Evolutionary conservation across 2,113 vertebrate genomes (phyloP), one percentile per base, ranked within the genome.

Genomic region (Nymphicus hollandicus): DNA sequence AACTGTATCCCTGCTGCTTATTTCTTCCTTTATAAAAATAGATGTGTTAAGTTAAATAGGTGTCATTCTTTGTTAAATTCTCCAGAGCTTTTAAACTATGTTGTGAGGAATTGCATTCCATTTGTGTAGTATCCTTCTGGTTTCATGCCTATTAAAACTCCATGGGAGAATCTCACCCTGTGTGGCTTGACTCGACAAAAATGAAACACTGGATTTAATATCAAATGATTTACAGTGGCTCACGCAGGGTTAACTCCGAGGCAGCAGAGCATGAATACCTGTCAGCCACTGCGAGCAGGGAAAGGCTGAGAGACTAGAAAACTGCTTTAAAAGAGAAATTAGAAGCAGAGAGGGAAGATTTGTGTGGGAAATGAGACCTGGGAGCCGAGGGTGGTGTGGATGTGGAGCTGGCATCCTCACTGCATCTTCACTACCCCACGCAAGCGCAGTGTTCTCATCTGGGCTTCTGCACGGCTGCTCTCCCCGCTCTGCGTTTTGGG

Each of bases 211-310:
- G 93, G 29, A 85, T 96, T 94, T 90, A 88, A 86, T 78, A 86
- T 55, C 39, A 16, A 28, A 68, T 94, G 96, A 96, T 94, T 93
- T 94, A 85, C 91, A 46, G 86, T 53, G 88, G 86, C 95, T 94
- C 81, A 37, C 5, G 63, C 72, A 89, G 95, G 91, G 96, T 97
- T 96, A 97, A 96, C 94, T 85, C 73, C 3, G 29, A 92, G 94
- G 94, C 93, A 86, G 93, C 91, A 85, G 91, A 87, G 89, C 94
- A 53, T 84, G 94, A 93, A 84, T 88, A 97, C 92, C 92, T 96
- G 95, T 93, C 95, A 92, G 86, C 60, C 52, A 50, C 81, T 41
- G 12, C 2, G 5, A 78, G 83, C 5, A 76, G 74, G 86, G 76
- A 61, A 88, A 35, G 84, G 76, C 93, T 22, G 19, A 56, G 81